Conservation (phyloP, 2,888 invertebrate species). For the Scaptomyza caliginosa region DNA sequence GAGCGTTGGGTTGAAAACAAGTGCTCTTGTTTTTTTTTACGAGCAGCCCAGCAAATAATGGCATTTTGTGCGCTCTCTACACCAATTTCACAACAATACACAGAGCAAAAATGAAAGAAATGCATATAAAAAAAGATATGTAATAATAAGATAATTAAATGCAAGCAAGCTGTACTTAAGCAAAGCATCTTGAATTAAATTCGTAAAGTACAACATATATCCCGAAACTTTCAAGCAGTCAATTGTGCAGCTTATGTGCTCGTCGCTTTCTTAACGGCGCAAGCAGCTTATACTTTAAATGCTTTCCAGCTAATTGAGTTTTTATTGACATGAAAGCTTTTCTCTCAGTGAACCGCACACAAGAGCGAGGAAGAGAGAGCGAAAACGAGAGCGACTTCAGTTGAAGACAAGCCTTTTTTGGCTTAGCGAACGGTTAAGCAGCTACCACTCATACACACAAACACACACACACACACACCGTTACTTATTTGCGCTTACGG, state of each 20-base stretch:
- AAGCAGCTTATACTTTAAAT: slow-evolving; percentile 1
- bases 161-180: background rate
- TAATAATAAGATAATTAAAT: background rate
- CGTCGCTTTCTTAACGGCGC: background rate
- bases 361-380: too few species aligned
- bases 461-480: background rate
- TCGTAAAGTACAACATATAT: background rate
- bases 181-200: background rate
- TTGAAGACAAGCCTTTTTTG: slow-evolving; percentile 29
- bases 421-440: slow-evolving; percentile 26
- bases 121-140: slow-evolving; percentile 6
- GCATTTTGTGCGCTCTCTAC: slow-evolving; percentile 47
- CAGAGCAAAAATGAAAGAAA: slow-evolving; percentile 22
- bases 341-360: slow-evolving; percentile 31
- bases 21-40: slow-evolving; percentile 60
- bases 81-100: slow-evolving; percentile 45
- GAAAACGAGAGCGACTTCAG: background rate
- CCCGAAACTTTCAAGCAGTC: background rate
- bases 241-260: slow-evolving; percentile 4
- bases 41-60: slow-evolving; percentile 62
- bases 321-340: slow-evolving; percentile 7
- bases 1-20: slow-evolving; percentile 40
- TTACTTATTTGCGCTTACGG: slow-evolving; percentile 1
- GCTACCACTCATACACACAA: slow-evolving; percentile 40
- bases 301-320: slow-evolving; percentile 18